These are phyloP conservation scores for Drosophila cracens DNA, from an alignment of 2,888 invertebrate genomes.

Conservation along the genomic window DNA sequence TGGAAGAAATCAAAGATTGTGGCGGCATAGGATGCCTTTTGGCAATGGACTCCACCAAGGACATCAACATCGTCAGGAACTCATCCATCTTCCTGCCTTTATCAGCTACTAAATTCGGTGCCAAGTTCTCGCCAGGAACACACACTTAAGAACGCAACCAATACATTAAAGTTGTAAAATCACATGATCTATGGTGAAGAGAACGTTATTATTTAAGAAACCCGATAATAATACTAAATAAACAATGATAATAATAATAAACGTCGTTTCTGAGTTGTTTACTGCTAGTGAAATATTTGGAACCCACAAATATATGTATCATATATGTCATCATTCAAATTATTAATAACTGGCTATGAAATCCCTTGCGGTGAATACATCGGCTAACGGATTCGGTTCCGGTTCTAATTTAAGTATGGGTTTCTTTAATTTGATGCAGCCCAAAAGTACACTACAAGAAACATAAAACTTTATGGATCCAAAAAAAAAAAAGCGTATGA, in stretches of 20 bases:
- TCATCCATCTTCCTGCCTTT: too few relatives aligned
- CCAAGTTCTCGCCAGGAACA: neutral
- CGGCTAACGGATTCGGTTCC: neutral
- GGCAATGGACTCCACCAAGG: too few relatives aligned
- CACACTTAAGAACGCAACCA: neutral
- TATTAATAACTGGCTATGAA: neutral
- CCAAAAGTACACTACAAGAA: neutral
- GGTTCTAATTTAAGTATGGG: neutral
- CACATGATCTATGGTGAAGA: neutral
- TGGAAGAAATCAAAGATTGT: too few relatives aligned
- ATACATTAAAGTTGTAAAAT: neutral
- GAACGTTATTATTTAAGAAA: neutral
- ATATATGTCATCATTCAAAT: neutral
- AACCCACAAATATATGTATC: neutral
- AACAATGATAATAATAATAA: neutral
- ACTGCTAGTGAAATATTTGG: neutral
- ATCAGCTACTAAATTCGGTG: neutral
- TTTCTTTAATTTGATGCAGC: neutral
- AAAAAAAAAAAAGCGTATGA: neutral
- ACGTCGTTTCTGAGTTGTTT: neutral
- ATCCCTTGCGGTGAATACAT: neutral
- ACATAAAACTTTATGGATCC: neutral
- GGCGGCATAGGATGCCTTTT: too few relatives aligned
- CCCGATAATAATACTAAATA: neutral
- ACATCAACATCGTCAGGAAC: too few relatives aligned